Percentiles rank a stretch among this genome's conserved stretches.
These are phyloP conservation scores for Bruchidius siliquastri DNA, from an alignment of 2,888 invertebrate species.

Conservation along the genomic window DNA sequence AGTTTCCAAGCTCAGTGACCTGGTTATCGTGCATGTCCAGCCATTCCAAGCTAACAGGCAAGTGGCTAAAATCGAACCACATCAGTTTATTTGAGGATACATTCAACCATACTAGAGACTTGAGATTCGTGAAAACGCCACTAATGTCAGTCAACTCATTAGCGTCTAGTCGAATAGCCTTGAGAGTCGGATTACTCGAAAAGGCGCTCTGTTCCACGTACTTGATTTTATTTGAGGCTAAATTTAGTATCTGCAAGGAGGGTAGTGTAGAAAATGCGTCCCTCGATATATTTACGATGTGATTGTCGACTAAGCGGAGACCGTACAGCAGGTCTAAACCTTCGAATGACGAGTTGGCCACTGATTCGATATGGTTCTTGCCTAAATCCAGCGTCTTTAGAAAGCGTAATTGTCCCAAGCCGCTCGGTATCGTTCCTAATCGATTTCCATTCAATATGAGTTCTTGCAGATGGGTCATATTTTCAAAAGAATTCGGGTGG, in stretches of 20 bases:
- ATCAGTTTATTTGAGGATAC: constrained; percentile 73
- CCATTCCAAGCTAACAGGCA: constrained; percentile 72
- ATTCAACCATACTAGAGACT: constrained; percentile 74
- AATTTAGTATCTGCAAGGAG: constrained; percentile 71
- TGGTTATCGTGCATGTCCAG: constrained; percentile 77
- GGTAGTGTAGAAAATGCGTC: constrained; percentile 69
- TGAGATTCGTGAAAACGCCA: constrained; percentile 69
- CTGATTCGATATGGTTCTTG: constrained; percentile 70
- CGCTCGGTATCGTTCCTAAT: constrained; percentile 65
- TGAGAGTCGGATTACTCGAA: constrained; percentile 66
- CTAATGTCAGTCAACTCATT: constrained; percentile 74
- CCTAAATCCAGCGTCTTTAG: constrained; percentile 76
- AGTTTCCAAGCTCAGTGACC: constrained; percentile 70
- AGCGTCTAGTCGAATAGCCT: constrained; percentile 72
- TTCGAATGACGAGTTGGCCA: constrained; percentile 68
- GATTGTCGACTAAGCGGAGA: constrained; percentile 74
- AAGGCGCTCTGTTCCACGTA: constrained; percentile 76
- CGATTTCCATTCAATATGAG: constrained; percentile 71
- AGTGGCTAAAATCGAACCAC: constrained; percentile 77
- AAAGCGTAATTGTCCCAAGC: constrained; percentile 63
- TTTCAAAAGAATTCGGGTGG: constrained; percentile 67
- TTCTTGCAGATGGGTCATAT: constrained; percentile 73
- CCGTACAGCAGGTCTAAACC: constrained; percentile 71
- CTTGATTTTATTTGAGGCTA: constrained; percentile 74
- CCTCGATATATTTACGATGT: constrained; percentile 69